Base-by-base conservation (phyloP, 2,113 vertebrate species). In the Theropithecus gelada region DNA sequence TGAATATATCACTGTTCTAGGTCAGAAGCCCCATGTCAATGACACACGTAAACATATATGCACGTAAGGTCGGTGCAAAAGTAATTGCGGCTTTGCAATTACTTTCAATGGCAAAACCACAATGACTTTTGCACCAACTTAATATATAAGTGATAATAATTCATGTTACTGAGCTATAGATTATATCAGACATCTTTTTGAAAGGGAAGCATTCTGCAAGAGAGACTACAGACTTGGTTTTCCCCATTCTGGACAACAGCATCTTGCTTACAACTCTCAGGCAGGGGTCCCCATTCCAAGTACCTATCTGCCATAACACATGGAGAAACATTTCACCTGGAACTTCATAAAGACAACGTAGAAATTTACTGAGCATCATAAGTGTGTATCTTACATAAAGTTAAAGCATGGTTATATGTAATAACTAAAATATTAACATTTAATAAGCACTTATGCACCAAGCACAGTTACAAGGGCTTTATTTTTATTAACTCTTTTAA, bases 401-500 rank as follows among this genome's bases (percentile, higher is more conserved):
- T 55, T 52, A 94, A 96, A 82, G 48, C 50, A 76, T 55, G 11
- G 80, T 84, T 73, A 40, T 72, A 81, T 30, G 45, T 8, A 78
- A 25, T 55, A 94, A 30, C 90, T 87, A 35, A 70, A 88, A 50
- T 38, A 13, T 84, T 84, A 79, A 72, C 38, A 88, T 73, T 85
- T 66, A 61, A 55, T 76, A 93, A 90, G 57, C 38, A 50, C 35
- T 45, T 48, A 61, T 35, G 11, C 6, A 52, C 32, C 57, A 50
- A 25, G 79, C 17, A 22, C 8, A 83, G 11, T 48, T 90, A 43
- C 30, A 57, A 83, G 55, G 73, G 59, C 22, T 83, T 80, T 82
- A 23, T 92, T 59, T 72, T 95, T 78, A 80, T 66, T 88, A 64
- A 83, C 40, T 91, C 52, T 68, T 91, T 93, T 38, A 88, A 93